A percentile compares a stretch with the other conserved stretches of the same genome.
These are phyloP conservation scores for Tricholaema leucomelas DNA, from an alignment of 2,113 vertebrate species.

Conservation along the genomic window DNA sequence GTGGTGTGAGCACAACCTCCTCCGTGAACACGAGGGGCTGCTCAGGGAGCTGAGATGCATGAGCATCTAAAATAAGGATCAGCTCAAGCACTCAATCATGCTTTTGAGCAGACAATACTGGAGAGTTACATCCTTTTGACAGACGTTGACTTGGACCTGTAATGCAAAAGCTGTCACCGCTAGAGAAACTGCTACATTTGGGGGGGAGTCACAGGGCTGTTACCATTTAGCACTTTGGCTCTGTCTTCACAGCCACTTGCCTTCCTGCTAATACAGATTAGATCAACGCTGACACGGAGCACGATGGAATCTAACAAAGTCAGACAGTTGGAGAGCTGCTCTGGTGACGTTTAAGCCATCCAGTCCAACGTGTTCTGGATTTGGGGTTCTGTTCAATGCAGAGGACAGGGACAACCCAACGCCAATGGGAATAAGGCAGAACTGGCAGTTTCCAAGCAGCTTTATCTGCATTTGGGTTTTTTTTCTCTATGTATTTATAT, in stretches of 20 bases:
- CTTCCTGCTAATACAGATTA: not conserved
- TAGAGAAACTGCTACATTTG: not conserved
- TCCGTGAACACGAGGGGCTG: not conserved
- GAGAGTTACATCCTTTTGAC: not conserved
- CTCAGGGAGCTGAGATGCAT: not conserved
- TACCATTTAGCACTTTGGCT: constrained; percentile 25
- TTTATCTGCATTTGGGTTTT: not conserved
- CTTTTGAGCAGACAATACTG: not conserved
- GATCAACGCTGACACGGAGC: not conserved
- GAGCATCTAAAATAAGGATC: not conserved
- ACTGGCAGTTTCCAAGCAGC: not conserved
- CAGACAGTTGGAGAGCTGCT: constrained; percentile 1
- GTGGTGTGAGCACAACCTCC: not conserved
- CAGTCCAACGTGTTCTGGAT: not conserved
- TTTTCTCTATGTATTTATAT: not conserved
- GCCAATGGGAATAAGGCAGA: not conserved
- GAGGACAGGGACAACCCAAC: not conserved
- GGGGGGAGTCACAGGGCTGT: not conserved
- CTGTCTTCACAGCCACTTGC: not conserved
- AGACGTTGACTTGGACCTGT: not conserved
- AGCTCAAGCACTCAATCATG: not conserved
- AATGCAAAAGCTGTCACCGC: not conserved
- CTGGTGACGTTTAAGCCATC: not conserved
- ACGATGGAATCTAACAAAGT: not conserved
- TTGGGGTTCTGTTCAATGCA: not conserved